Base-by-base conservation (phyloP, 2,113 vertebrate species). In the Dicrurus megarhynchus region DNA sequence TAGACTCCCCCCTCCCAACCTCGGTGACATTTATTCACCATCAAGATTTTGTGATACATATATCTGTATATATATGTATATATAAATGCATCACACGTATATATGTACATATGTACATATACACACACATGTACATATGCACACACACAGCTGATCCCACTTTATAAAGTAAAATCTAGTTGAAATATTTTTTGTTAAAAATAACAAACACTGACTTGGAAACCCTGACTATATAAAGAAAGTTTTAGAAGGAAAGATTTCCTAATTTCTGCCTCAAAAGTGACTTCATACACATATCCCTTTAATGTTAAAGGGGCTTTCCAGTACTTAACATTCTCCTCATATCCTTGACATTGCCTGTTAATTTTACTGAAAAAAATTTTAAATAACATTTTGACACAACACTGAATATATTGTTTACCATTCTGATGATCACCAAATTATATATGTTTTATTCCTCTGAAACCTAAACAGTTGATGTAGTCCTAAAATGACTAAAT, bases 401-500 rank as follows among this genome's bases (percentile, higher is more conserved):
- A 16, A 67, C 24, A 56, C 13, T 30, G 16, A 83, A 55, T 49
- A 42, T 22, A 84, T 23, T 50, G 41, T 84, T 96, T 56, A 49
- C 59, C 78, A 23, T 71, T 81, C 23, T 42, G 19, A 74, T 37
- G 55, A 90, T 61, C 86, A 86, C n/a, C 52, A 87, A 71, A 89
- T 75, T 75, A 44, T 77, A 7, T 71, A 79, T 71, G 35, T 95
- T 94, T 94, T 95, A 89, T 93, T 93, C 69, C 41, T 90, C 90
- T 61, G 56, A 64, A 96, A 93, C 13, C 73, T 86, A 64, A 95
- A 79, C 57, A 94, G 67, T 78, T 94, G 74, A 94, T 90, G 92
- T 71, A 87, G 84, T 84, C 86, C 53, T 74, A 77, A 96, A 95
- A 95, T 82, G 52, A 94, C 78, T 93, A 75, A 94, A 93, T 90